Percentiles rank a stretch among this genome's conserved stretches.
Conservation (phyloP, 2,888 invertebrate genomes). For the Chloromyia formosa region DNA sequence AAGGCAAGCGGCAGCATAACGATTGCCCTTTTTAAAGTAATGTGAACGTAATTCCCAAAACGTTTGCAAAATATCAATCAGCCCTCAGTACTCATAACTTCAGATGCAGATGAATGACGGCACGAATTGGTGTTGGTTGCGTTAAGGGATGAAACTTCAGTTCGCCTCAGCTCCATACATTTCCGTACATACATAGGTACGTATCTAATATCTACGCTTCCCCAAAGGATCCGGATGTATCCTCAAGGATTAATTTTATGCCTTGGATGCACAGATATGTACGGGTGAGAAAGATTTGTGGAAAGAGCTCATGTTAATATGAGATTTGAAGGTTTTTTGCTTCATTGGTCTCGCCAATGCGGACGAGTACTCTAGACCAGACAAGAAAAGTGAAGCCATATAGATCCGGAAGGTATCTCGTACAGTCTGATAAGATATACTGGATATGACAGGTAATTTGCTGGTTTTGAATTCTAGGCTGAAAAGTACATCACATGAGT, state of each 20-base stretch:
- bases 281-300: slow-evolving; percentile 2
- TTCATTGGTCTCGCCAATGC: slow-evolving; percentile 1
- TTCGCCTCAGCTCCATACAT: not conserved
- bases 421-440: slow-evolving; percentile 27
- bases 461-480: not conserved
- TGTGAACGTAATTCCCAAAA: slow-evolving; percentile 34
- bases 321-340: slow-evolving; percentile 24
- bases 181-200: not conserved
- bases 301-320: slow-evolving; percentile 4
- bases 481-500: not conserved
- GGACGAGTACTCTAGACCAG: not conserved
- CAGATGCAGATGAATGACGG: slow-evolving; percentile 39
- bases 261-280: slow-evolving; percentile 22
- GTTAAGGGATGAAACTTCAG: not conserved
- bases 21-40: slow-evolving; percentile 34
- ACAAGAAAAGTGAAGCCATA: not conserved
- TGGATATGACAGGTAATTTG: slow-evolving; percentile 38
- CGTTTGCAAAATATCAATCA: slow-evolving; percentile 44
- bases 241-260: slow-evolving; percentile 38
- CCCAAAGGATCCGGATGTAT: slow-evolving; percentile 17
- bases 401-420: not conserved
- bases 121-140: not conserved
- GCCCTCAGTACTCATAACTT: slow-evolving; percentile 39
- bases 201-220: not conserved
- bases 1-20: slow-evolving; percentile 15